Conservation (phyloP, 2,113 vertebrate genomes). For the Centropus bengalensis region DNA sequence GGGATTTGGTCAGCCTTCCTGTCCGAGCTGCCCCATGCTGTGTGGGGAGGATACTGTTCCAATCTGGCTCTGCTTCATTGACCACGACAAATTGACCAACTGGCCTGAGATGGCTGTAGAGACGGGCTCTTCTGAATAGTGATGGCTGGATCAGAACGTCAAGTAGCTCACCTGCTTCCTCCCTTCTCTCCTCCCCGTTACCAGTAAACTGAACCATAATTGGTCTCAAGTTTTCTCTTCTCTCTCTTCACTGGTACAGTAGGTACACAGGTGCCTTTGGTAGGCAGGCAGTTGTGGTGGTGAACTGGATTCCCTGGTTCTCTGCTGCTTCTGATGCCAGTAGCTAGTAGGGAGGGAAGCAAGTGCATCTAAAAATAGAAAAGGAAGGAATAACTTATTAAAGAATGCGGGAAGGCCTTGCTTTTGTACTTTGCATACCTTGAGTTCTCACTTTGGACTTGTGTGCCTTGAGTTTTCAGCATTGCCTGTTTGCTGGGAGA, state of each 20-base stretch:
- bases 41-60: neutral
- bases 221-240: neutral
- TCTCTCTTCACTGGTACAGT: neutral
- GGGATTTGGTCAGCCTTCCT: neutral
- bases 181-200: neutral
- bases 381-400: slow-evolving; percentile 47
- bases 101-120: neutral
- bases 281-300: neutral
- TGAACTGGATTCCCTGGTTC: neutral
- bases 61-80: neutral
- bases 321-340: slow-evolving; percentile 21
- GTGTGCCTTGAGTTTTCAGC: slow-evolving; percentile 29
- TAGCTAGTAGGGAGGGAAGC: slow-evolving; percentile 19
- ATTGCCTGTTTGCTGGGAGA: slow-evolving; percentile 38
- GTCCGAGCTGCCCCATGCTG: rapidly evolving
- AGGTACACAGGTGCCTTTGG: rapidly evolving
- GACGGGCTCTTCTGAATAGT: neutral
- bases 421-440: slow-evolving; percentile 26
- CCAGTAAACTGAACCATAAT: neutral
- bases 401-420: slow-evolving; percentile 14
- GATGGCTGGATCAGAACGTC: neutral
- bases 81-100: neutral
- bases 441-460: slow-evolving; percentile 1
- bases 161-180: neutral
- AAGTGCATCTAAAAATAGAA: slow-evolving; percentile 39